Conservation (phyloP, 2,888 invertebrate genomes). For the Encarsia formosa region DNA sequence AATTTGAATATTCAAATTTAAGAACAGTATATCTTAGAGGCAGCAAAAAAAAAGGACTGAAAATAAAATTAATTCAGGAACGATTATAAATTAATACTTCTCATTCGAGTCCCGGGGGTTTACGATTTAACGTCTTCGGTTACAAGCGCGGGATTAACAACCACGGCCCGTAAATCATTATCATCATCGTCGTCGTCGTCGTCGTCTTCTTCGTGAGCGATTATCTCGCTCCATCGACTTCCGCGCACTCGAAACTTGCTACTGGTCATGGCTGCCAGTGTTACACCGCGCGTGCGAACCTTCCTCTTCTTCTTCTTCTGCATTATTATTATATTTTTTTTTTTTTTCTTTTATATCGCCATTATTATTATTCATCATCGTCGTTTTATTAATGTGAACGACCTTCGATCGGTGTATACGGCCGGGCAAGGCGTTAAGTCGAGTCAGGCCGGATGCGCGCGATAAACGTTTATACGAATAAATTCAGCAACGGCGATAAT, state of each 20-base stretch:
- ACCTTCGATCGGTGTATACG: conserved; percentile 7
- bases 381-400: conserved; percentile 10
- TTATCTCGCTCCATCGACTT: conserved; percentile 18
- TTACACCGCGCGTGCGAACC: neutral
- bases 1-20: too few species aligned
- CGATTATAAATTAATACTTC: too few species aligned
- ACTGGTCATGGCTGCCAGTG: conserved; percentile 10
- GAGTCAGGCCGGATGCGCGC: neutral
- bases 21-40: too few species aligned
- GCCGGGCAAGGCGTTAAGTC: neutral
- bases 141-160: conserved; percentile 15
- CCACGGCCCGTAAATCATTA: conserved; percentile 15
- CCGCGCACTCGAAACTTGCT: neutral
- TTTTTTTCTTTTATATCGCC: conserved; percentile 4
- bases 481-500: neutral
- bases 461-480: conserved; percentile 3
- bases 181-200: too few species aligned
- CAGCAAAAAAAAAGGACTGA: too few species aligned
- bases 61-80: too few species aligned
- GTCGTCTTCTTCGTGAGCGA: conserved; percentile 15
- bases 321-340: neutral
- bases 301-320: neutral
- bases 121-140: conserved; percentile 3
- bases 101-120: too few species aligned
- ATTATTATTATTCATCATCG: neutral